Evolutionary conservation across 2,113 vertebrate species (phyloP).

Genomic region (Rhadina sibilatrix): DNA sequence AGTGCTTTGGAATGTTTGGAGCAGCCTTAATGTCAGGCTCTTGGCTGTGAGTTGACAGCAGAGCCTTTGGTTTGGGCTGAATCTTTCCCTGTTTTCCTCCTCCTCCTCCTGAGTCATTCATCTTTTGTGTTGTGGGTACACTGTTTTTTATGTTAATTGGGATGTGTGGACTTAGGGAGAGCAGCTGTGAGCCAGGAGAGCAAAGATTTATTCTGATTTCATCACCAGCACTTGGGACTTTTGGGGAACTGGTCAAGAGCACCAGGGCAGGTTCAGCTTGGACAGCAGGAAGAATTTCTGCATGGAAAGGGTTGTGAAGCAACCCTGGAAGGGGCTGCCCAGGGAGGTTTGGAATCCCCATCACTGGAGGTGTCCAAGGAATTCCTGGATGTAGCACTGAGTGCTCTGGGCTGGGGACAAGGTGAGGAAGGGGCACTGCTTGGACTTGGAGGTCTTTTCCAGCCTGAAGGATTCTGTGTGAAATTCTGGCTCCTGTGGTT

Average conservation of each 20-base stretch:
- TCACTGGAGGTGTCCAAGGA: not conserved
- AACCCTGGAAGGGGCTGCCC: not conserved
- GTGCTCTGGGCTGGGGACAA: not conserved
- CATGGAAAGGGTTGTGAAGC: not conserved
- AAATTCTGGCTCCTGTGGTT: not conserved
- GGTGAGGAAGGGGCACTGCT: fast-evolving
- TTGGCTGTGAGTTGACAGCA: not conserved
- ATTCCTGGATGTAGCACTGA: not conserved
- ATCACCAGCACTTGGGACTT: not conserved
- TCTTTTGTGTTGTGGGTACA: not conserved
- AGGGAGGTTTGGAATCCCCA: not conserved
- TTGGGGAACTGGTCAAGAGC: not conserved
- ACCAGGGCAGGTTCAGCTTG: not conserved
- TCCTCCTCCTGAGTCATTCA: not conserved
- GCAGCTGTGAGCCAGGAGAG: not conserved
- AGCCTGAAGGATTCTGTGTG: not conserved
- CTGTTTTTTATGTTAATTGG: fast-evolving
- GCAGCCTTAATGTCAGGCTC: not conserved
- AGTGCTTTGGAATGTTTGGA: conserved; percentile 63
- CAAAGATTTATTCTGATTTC: not conserved
- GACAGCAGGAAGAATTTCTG: not conserved
- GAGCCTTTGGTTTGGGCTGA: not conserved
- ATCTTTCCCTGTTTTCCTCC: not conserved
- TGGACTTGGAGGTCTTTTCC: not conserved
- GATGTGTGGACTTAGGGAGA: not conserved